A percentile compares a stretch with the other conserved stretches of the same genome.
Conservation (phyloP, 2,113 vertebrate species). For the Oryzias melastigma region DNA sequence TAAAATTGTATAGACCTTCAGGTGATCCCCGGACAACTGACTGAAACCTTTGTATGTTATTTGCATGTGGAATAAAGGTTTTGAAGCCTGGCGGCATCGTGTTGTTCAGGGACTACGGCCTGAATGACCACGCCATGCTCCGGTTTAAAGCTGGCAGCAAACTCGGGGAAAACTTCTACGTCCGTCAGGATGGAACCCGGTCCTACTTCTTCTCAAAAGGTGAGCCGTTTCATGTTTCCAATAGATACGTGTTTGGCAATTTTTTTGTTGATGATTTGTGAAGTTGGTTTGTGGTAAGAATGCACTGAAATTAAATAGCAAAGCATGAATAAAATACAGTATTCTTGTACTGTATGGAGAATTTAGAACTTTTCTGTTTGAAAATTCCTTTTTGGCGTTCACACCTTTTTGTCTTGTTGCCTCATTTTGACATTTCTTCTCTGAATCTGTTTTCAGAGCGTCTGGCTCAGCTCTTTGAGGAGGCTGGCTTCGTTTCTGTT, state of each 20-base stretch:
- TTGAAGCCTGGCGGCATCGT: conserved; percentile 87
- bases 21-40: background rate
- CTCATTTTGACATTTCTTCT: background rate
- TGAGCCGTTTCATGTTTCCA: conserved; percentile 55
- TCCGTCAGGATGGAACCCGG: conserved; percentile 93
- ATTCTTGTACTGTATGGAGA: no score
- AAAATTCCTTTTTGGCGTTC: background rate
- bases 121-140: conserved; percentile 93
- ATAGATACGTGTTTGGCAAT: background rate
- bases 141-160: conserved; percentile 91
- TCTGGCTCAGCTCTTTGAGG: conserved; percentile 82
- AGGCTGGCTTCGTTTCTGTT: conserved; percentile 77
- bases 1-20: background rate
- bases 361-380: no score
- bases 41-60: background rate
- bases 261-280: background rate
- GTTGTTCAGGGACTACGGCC: conserved; percentile 93
- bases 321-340: no score
- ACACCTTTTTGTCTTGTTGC: background rate
- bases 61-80: conserved; percentile 71
- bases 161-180: conserved; percentile 94
- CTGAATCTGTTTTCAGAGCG: conserved; percentile 73
- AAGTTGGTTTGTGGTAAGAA: no score
- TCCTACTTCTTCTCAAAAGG: conserved; percentile 94
- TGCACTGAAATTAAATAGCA: no score